Percentiles rank a stretch among this genome's conserved stretches.
Conservation (phyloP, 2,113 vertebrate species). For the Prionailurus viverrinus region DNA sequence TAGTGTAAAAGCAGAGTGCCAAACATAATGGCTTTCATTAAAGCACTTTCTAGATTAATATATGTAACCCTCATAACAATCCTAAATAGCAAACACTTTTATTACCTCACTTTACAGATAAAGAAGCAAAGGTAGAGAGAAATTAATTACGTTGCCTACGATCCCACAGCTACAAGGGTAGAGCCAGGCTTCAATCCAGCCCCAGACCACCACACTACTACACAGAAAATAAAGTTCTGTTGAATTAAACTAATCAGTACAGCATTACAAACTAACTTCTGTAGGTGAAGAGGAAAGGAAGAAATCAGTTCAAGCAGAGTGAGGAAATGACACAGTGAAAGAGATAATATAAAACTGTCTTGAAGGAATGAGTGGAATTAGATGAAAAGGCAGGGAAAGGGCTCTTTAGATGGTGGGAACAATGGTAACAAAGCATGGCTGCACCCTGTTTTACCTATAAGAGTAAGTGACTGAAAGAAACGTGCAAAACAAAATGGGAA, state of each 20-base stretch:
- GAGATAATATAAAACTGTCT: not conserved
- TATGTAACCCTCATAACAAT: not conserved
- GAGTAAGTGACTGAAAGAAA: not conserved
- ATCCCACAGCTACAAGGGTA: not conserved
- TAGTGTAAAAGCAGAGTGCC: not conserved
- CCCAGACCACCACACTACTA: not conserved
- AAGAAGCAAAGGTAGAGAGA: not conserved
- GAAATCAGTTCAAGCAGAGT: not conserved
- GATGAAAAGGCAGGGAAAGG: not conserved
- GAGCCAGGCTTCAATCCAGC: not conserved
- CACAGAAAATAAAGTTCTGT: not conserved
- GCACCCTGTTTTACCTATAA: not conserved
- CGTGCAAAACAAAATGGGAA: not conserved
- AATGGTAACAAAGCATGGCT: not conserved
- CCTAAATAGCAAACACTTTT: not conserved
- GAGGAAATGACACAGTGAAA: not conserved
- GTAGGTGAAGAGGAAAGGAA: not conserved
- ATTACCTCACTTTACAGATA: not conserved
- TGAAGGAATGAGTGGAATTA: not conserved
- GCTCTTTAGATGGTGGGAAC: not conserved
- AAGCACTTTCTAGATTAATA: not conserved
- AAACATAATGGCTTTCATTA: not conserved
- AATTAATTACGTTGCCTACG: not conserved
- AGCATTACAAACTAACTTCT: not conserved
- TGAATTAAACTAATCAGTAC: not conserved